Evolutionary conservation across 1,140 invertebrate species (phyloP), one percentile per base, ranked within the genome.

Genomic region (Drosophila orena): DNA sequence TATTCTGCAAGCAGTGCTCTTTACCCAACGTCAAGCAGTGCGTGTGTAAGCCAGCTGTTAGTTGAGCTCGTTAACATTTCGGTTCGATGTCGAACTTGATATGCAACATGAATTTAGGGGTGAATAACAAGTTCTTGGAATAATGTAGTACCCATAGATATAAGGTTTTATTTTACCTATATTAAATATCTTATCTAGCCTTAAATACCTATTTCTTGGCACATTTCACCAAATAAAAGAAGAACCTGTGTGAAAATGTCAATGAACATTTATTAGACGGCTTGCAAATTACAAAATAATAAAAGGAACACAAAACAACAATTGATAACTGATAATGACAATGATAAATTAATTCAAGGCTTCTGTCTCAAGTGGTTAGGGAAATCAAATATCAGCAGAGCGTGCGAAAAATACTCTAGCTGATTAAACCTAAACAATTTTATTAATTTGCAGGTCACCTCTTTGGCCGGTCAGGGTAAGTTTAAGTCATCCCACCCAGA

Each of bases 291-390:
- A 17, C 15, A 6, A 17, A 34, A 43, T 43, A 53, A 57, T 22
- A 34, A 44, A 79, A 73, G 14, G 61, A 72, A 69, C 37, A 42
- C 46, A 71, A 56, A 34, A 42, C 24, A 68, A 81, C n/a, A n/a
- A n/a, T n/a, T n/a, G n/a, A n/a, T n/a, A n/a, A n/a, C n/a, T 74
- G 62, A 83, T 83, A 74, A 69, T 73, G 62, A 79, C 61, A 81
- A 58, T 83, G 79, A 81, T 74, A 49, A 78, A 83, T 81, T 83
- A 77, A 78, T 55, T 68, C 24, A 49, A 55, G 1, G 2, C 17
- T 24, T 55, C 62, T 55, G 42, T 38, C 49, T 68, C 40, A 24
- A 69, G 61, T 55, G 49, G 24, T n/a, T 2, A 46, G 17, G 17
- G 7, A 46, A 34, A 46, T 17, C 12, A 35, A 46, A 35, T 30